A percentile compares a stretch with the other conserved stretches of the same genome.
These are phyloP conservation scores for Xestia xanthographa DNA, from an alignment of 2,888 invertebrate genomes.

Conservation along the genomic window DNA sequence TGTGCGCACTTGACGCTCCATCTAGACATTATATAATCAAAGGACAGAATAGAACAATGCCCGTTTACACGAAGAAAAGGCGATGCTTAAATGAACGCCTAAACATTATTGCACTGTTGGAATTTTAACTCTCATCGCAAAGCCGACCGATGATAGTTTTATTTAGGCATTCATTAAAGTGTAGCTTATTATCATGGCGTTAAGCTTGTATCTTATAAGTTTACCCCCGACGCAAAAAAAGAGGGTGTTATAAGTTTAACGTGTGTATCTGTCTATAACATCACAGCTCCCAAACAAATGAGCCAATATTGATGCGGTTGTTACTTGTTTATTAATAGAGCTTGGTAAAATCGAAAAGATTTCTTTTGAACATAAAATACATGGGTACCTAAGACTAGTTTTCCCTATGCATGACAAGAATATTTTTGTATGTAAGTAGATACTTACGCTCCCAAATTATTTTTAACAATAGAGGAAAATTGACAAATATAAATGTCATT, in stretches of 20 bases:
- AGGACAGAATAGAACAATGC: background rate
- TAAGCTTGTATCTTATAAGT: background rate
- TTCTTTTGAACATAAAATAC: background rate
- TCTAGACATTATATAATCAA: too few species aligned
- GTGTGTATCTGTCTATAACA: background rate
- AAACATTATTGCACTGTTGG: too few species aligned
- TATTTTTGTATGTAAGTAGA: background rate
- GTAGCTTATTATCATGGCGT: background rate
- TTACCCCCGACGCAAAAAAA: background rate
- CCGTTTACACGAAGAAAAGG: background rate
- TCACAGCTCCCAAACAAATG: background rate
- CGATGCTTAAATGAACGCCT: background rate
- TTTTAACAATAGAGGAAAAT: constrained; percentile 34
- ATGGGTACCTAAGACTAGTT: background rate
- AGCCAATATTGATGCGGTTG: background rate
- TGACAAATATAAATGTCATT: background rate
- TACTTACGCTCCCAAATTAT: constrained; percentile 25
- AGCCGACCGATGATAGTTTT: background rate
- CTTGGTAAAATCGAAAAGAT: background rate
- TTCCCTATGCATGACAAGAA: constrained; percentile 8
- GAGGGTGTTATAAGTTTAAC: background rate
- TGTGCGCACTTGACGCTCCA: too few species aligned
- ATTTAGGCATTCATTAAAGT: background rate
- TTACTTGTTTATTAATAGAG: background rate
- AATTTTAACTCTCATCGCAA: too few species aligned